Conservation (phyloP, 2,888 invertebrate genomes). For the Drosophila paracracens region DNA sequence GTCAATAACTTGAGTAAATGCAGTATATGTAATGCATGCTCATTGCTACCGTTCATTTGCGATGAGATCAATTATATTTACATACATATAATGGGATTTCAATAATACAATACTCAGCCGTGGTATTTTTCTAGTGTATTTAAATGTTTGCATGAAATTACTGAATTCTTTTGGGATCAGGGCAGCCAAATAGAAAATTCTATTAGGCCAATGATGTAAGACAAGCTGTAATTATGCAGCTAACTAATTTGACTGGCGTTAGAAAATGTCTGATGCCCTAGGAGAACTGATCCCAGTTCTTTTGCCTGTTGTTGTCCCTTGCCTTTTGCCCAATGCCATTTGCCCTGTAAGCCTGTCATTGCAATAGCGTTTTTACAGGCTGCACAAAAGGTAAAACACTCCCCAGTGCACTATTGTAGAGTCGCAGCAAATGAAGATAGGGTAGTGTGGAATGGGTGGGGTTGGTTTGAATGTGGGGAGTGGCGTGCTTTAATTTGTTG, state of each 20-base stretch:
- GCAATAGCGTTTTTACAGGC: slow-evolving; percentile 35
- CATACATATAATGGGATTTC: not conserved
- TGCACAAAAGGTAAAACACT: slow-evolving; percentile 64
- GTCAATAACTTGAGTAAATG: not conserved
- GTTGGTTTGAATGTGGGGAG: slow-evolving; percentile 3
- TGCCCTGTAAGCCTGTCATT: slow-evolving; percentile 5
- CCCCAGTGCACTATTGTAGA: slow-evolving; percentile 72
- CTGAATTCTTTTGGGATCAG: slow-evolving; percentile 4
- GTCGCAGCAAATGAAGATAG: slow-evolving; percentile 1
- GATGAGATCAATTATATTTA: not conserved
- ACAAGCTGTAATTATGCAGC: slow-evolving; percentile 61
- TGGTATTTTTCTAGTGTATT: not conserved
- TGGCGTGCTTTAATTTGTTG: slow-evolving; percentile 75
- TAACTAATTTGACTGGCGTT: slow-evolving; percentile 63
- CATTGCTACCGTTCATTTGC: not conserved
- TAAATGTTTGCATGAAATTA: not conserved
- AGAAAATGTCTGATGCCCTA: slow-evolving; percentile 31
- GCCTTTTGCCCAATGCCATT: not conserved
- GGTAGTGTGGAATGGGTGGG: not conserved
- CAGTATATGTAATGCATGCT: not conserved
- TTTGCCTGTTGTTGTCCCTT: not conserved
- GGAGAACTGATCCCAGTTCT: slow-evolving; percentile 9
- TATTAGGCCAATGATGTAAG: slow-evolving; percentile 46
- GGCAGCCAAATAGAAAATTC: slow-evolving; percentile 58
- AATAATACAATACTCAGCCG: not conserved